Percentiles rank a stretch among this genome's conserved stretches.
Evolutionary conservation across 1,140 invertebrate species (phyloP).

Genomic region (Zaprionus gabonicus): DNA sequence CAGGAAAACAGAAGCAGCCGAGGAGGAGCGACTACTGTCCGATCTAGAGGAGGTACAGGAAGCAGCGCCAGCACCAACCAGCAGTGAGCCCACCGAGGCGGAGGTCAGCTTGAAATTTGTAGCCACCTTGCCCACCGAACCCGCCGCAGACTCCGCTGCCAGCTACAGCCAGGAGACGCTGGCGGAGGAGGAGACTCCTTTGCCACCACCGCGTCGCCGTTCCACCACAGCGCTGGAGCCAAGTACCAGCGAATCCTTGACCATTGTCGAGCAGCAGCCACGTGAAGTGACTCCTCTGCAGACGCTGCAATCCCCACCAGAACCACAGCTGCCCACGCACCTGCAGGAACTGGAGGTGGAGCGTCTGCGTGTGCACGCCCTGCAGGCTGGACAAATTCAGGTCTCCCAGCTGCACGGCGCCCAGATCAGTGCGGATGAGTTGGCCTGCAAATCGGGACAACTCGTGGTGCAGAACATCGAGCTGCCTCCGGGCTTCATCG

Average conservation of each 20-base stretch:
- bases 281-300: slow-evolving; percentile 66
- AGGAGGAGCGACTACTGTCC: slow-evolving; percentile 37
- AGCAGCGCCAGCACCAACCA: slow-evolving; percentile 23
- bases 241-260: slow-evolving; percentile 26
- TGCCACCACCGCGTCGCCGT: slow-evolving; percentile 75
- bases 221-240: slow-evolving; percentile 69
- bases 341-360: slow-evolving; percentile 91
- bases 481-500: slow-evolving; percentile 87
- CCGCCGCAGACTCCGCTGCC: slow-evolving; percentile 36
- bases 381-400: slow-evolving; percentile 90
- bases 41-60: slow-evolving; percentile 45
- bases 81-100: slow-evolving; percentile 60
- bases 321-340: slow-evolving; percentile 60
- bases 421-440: slow-evolving; percentile 86
- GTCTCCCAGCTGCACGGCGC: slow-evolving; percentile 92
- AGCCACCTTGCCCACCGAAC: slow-evolving; percentile 63
- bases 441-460: slow-evolving; percentile 87
- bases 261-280: slow-evolving; percentile 50
- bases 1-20: slow-evolving; percentile 46
- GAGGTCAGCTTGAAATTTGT: slow-evolving; percentile 58
- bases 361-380: slow-evolving; percentile 89
- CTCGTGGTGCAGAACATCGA: slow-evolving; percentile 88
- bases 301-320: slow-evolving; percentile 44
- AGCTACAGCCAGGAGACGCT: slow-evolving; percentile 23
- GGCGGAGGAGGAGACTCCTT: slow-evolving; percentile 40